Percentiles rank a stretch among this genome's conserved stretches.
These are phyloP conservation scores for Hylaeus anthracinus DNA, from an alignment of 1,140 invertebrate species.

Conservation along the genomic window DNA sequence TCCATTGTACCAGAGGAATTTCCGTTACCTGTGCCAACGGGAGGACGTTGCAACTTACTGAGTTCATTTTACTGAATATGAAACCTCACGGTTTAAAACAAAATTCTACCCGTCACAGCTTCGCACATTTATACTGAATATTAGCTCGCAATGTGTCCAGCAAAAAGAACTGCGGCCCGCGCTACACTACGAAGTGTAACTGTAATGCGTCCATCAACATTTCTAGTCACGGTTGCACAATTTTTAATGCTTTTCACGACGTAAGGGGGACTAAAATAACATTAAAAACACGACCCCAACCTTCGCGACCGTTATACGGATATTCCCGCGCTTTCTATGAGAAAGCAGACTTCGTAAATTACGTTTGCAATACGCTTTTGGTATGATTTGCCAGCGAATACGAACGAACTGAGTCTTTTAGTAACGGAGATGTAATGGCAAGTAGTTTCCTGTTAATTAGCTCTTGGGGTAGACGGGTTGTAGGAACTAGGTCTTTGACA, in stretches of 20 bases:
- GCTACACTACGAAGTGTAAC: neutral
- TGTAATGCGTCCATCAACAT: neutral
- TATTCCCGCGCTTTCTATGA: no score
- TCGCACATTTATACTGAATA: neutral
- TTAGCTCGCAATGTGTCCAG: neutral
- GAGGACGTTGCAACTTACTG: conserved; percentile 6
- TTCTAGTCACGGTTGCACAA: neutral
- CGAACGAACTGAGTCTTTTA: no score
- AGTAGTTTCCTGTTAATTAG: no score
- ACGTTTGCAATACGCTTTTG: no score
- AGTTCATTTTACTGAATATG: conserved; percentile 4
- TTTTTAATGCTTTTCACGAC: neutral
- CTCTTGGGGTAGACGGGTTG: no score
- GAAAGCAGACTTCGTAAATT: no score
- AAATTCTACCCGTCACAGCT: conserved; percentile 4
- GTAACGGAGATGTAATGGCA: no score
- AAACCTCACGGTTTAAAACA: conserved; percentile 13
- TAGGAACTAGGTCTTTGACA: no score
- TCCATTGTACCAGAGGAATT: neutral
- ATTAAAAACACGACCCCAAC: no score
- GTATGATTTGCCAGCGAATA: no score
- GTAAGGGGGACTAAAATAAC: neutral
- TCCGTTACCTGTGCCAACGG: conserved; percentile 6
- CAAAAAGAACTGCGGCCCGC: neutral
- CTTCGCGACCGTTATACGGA: no score